A percentile compares a stretch with the other conserved stretches of the same genome.
Evolutionary conservation across 2,797 vertebrate species (phyloP).

Genomic region (Sebastes dallii): DNA sequence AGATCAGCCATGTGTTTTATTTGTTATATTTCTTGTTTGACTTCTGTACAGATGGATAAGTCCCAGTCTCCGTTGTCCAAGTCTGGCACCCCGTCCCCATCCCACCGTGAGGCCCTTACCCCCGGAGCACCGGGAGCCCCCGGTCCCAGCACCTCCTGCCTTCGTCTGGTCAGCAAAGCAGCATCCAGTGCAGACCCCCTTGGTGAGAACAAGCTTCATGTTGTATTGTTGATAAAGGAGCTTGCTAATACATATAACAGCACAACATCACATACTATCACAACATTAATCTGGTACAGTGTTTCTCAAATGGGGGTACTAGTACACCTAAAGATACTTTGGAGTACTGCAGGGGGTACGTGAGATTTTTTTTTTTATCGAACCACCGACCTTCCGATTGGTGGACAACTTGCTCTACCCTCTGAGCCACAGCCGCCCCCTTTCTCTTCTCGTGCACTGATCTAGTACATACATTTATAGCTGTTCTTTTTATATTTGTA

Average conservation of each 20-base stretch:
- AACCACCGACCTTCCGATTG: too few species aligned
- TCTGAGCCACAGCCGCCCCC: too few species aligned
- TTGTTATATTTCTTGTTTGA: background rate
- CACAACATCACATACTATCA: too few species aligned
- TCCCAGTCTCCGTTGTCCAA: slow-evolving; percentile 82
- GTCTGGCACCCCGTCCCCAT: slow-evolving; percentile 84
- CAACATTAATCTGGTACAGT: too few species aligned
- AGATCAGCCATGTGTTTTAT: background rate
- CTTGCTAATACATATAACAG: background rate
- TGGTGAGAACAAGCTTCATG: slow-evolving; percentile 75
- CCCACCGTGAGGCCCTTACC: slow-evolving; percentile 82
- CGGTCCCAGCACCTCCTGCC: slow-evolving; percentile 84
- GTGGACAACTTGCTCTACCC: too few species aligned
- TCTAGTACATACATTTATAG: background rate
- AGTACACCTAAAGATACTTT: too few species aligned
- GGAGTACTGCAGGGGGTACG: too few species aligned
- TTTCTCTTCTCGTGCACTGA: too few species aligned
- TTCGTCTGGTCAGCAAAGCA: slow-evolving; percentile 84
- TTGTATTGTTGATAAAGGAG: background rate
- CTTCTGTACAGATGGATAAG: slow-evolving; percentile 80
- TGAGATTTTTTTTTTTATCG: too few species aligned
- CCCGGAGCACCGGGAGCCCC: slow-evolving; percentile 80
- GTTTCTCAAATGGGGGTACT: too few species aligned
- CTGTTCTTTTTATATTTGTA: background rate
- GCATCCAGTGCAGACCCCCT: slow-evolving; percentile 82